These are phyloP conservation scores for Dolichotis patagonum DNA, from an alignment of 2,113 vertebrate genomes.

Conservation along the genomic window DNA sequence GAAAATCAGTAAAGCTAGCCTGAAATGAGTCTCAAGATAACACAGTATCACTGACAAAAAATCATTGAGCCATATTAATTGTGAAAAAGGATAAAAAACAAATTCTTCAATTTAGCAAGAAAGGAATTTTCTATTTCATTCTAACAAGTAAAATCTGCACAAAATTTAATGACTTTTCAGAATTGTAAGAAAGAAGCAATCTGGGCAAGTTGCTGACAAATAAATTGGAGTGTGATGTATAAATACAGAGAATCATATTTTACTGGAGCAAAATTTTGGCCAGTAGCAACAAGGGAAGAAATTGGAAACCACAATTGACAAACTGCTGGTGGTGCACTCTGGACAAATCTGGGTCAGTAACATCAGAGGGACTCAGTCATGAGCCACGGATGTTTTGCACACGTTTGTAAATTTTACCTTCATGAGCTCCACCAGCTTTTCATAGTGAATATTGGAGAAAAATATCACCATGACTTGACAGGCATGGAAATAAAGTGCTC, in stretches of 20 bases:
- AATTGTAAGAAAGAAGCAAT: not conserved
- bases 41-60: not conserved
- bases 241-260: not conserved
- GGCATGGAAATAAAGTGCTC: not conserved
- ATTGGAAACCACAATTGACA: not conserved
- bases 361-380: not conserved
- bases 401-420: not conserved
- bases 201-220: not conserved
- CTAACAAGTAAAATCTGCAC: not conserved
- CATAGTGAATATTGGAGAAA: not conserved
- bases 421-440: not conserved
- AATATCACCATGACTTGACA: not conserved
- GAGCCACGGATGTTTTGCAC: not conserved
- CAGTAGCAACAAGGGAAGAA: not conserved
- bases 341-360: not conserved
- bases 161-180: not conserved
- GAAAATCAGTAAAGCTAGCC: not conserved
- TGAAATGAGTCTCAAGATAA: not conserved
- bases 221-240: not conserved
- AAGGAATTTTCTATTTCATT: not conserved
- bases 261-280: not conserved
- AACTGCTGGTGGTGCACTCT: not conserved
- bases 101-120: not conserved
- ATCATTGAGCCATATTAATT: not conserved
- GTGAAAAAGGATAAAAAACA: not conserved